These are phyloP conservation scores for Melanerpes aurifrons DNA, from an alignment of 2,113 vertebrate species.

Conservation along the genomic window DNA sequence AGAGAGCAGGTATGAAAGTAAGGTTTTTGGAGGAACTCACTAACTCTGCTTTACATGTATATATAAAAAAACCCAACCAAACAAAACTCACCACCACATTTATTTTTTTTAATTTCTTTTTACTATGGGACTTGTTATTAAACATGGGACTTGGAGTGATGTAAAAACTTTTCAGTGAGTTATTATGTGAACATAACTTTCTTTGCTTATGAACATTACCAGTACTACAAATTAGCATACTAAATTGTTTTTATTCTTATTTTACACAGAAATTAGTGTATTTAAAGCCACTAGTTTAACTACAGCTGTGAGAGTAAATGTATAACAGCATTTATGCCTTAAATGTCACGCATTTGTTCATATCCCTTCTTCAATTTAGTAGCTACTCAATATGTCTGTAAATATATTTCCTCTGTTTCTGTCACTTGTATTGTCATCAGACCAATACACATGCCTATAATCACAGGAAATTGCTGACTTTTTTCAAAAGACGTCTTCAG, in stretches of 20 bases:
- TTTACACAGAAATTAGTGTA: not conserved
- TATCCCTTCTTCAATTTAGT: not conserved
- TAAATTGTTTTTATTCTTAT: not conserved
- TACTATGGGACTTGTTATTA: not conserved
- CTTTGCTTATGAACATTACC: not conserved
- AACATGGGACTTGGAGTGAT: not conserved
- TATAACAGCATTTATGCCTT: not conserved
- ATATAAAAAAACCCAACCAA: not conserved
- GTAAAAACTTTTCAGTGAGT: not conserved
- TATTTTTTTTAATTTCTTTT: not conserved
- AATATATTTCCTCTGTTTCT: not conserved
- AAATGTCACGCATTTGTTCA: not conserved
- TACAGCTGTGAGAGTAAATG: not conserved
- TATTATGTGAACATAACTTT: not conserved
- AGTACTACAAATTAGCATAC: not conserved
- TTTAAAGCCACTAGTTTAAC: not conserved
- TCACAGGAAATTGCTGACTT: not conserved
- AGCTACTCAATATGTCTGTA: not conserved
- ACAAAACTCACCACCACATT: fast-evolving
- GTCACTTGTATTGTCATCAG: not conserved
- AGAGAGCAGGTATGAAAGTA: not conserved
- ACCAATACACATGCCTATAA: not conserved
- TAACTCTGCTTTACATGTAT: not conserved
- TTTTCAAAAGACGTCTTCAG: not conserved
- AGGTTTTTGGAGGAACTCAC: not conserved